A percentile compares a stretch with the other conserved stretches of the same genome.
phyloP scores from a whole-genome alignment of 2,888 invertebrate genomes.

The Herminia tarsipennalis region DNA sequence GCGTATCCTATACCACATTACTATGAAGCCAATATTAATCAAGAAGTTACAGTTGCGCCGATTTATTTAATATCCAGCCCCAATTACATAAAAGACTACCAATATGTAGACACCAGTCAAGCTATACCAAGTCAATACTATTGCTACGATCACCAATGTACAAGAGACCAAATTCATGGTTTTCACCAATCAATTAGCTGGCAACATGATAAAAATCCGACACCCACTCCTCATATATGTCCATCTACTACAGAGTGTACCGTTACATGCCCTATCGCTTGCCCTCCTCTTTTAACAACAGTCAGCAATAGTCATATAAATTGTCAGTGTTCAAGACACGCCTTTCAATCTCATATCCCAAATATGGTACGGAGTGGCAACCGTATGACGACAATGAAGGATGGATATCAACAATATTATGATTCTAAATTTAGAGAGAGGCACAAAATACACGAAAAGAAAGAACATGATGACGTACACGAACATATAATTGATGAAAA shows the following conservation, averaged over 20 bases:
- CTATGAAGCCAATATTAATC: constrained; percentile 36
- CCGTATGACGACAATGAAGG: constrained; percentile 23
- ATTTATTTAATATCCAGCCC: constrained; percentile 27
- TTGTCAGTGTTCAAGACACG: constrained; percentile 41
- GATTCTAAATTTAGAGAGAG: constrained; percentile 25
- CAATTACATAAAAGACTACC: constrained; percentile 48
- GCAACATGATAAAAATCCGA: constrained; percentile 23
- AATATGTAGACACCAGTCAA: constrained; percentile 60
- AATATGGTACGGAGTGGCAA: constrained; percentile 56
- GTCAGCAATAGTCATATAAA: constrained; percentile 22
- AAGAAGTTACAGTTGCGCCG: constrained; percentile 45
- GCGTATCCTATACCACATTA: constrained; percentile 8
- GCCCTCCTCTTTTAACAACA: constrained; percentile 8
- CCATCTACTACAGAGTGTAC: constrained; percentile 48
- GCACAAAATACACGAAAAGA: constrained; percentile 31
- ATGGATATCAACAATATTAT: constrained; percentile 19
- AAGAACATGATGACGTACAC: constrained; percentile 38
- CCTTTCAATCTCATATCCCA: constrained; percentile 51
- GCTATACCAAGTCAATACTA: constrained; percentile 8
- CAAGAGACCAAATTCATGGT: constrained; percentile 44
- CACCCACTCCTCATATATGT: constrained; percentile 40
- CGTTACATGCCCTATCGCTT: constrained; percentile 17
- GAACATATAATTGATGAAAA: constrained; percentile 51
- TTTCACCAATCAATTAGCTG: constrained; percentile 26
- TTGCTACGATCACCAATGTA: constrained; percentile 43